Evolutionary conservation across 1,140 invertebrate genomes (phyloP), one percentile per base, ranked within the genome.

Genomic region (Solenopsis fugax): DNA sequence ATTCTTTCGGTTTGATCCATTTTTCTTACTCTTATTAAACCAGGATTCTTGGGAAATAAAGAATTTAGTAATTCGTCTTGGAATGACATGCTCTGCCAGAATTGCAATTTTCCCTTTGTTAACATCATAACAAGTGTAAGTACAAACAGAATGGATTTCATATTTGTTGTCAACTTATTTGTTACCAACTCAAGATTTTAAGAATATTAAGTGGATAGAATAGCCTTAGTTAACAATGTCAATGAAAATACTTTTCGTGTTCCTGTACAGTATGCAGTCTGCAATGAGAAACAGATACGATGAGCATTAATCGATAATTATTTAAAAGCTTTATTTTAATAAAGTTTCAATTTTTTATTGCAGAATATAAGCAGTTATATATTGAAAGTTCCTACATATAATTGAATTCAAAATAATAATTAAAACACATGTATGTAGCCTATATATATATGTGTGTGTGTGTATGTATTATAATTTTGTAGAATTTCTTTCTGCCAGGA

Each of bases 41-140:
- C 37, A 10, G 56, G 73, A 12, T 76, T 56, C 21, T 76, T 76
- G 45, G 73, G 73, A 5, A 45, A 76, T 29, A 76, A 0, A 24
- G 45, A 48, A n/a, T 60, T 58, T 29, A 76, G 1, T 4, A 60
- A 29, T 10, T 24, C 16, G 3, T 60, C 10, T 29, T 41, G 5
- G 7, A 76, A 18, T 29, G 29, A 18, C 0, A 10, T 29, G 10
- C 16, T 3, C 13, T 48, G 13, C 10, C 21, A 34, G 7, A 16
- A 71, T 4, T 54, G 48, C 16, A 37, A 48, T 62, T 29, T 21
- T 60, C 56, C 37, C n/a, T 60, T 41, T 16, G 13, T 24, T 21
- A 76, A 24, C 2, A 7, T 29, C 6, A 24, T 76, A 60, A 76
- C 45, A 16, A 60, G 18, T 60, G 45, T 5, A n/a, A 60, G 13